Percentiles rank a stretch among this genome's conserved stretches.
Evolutionary conservation across 1,140 invertebrate species (phyloP).

Genomic region (Zaprionus davidi): DNA sequence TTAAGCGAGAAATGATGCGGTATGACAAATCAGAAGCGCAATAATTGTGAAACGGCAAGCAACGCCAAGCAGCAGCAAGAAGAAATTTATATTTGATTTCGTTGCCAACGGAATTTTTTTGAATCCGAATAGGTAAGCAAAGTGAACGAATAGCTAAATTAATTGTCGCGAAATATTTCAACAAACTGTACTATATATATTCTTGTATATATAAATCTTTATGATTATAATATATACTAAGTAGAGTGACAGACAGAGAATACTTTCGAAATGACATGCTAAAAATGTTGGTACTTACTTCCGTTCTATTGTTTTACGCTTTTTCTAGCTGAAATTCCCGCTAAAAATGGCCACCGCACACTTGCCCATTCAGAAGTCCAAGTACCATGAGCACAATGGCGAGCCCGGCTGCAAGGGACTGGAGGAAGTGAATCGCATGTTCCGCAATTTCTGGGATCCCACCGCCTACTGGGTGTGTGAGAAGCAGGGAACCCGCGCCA

Average conservation of each 20-base stretch:
- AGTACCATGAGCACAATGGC: slow-evolving; percentile 69
- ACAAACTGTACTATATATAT: slow-evolving; percentile 9
- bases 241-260: neutral
- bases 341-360: slow-evolving; percentile 53
- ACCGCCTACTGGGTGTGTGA: slow-evolving; percentile 80
- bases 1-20: slow-evolving; percentile 70
- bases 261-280: slow-evolving; percentile 6
- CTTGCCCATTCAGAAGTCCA: slow-evolving; percentile 67
- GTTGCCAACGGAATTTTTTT: slow-evolving; percentile 29
- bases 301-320: neutral
- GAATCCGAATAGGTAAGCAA: slow-evolving; percentile 1
- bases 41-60: slow-evolving; percentile 65
- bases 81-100: slow-evolving; percentile 7
- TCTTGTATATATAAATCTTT: slow-evolving; percentile 1
- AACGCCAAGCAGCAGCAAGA: slow-evolving; percentile 17
- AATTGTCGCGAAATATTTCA: slow-evolving; percentile 15
- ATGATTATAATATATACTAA: neutral
- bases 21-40: slow-evolving; percentile 79
- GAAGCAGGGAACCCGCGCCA: slow-evolving; percentile 67
- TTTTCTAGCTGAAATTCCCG: neutral
- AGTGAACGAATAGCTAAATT: slow-evolving; percentile 29
- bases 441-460: slow-evolving; percentile 81
- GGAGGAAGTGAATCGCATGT: slow-evolving; percentile 78
- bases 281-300: slow-evolving; percentile 6
- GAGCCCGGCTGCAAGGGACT: slow-evolving; percentile 78